Evolutionary conservation across 2,888 invertebrate species (phyloP).

Genomic region (Drosophila peninsularis): DNA sequence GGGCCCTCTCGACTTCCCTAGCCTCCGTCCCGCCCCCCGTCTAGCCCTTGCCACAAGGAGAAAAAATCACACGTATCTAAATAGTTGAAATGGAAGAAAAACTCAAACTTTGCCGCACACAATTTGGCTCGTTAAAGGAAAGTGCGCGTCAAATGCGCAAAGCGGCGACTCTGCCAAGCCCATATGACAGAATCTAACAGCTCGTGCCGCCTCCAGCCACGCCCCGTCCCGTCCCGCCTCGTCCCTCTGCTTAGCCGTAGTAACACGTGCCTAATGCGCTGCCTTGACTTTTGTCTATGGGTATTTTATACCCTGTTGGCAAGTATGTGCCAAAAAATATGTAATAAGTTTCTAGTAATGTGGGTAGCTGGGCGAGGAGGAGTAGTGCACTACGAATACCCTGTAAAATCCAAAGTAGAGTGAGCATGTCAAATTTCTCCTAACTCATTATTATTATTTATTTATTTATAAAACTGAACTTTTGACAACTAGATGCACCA

Average conservation of each 20-base stretch:
- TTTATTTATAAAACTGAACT: too few species aligned
- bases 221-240: too few species aligned
- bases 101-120: conserved; percentile 42
- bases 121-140: conserved; percentile 66
- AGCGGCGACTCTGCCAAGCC: conserved; percentile 51
- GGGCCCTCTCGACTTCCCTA: not conserved
- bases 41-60: not conserved
- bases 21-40: not conserved
- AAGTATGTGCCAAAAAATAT: conserved; percentile 16
- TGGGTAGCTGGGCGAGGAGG: not conserved
- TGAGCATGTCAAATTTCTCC: too few species aligned
- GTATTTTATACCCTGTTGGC: conserved; percentile 20
- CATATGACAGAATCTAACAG: conserved; percentile 40
- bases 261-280: conserved; percentile 56
- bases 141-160: conserved; percentile 55
- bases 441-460: too few species aligned
- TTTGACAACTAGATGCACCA: not conserved
- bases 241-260: conserved; percentile 1
- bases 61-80: conserved; percentile 22
- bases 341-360: conserved; percentile 15
- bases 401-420: not conserved
- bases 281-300: conserved; percentile 48
- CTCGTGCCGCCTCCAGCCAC: not conserved
- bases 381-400: conserved; percentile 2
- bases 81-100: conserved; percentile 40